A percentile compares a stretch with the other conserved stretches of the same genome.
Evolutionary conservation across 2,888 invertebrate genomes (phyloP).

Genomic region (Hydraecia micacea): DNA sequence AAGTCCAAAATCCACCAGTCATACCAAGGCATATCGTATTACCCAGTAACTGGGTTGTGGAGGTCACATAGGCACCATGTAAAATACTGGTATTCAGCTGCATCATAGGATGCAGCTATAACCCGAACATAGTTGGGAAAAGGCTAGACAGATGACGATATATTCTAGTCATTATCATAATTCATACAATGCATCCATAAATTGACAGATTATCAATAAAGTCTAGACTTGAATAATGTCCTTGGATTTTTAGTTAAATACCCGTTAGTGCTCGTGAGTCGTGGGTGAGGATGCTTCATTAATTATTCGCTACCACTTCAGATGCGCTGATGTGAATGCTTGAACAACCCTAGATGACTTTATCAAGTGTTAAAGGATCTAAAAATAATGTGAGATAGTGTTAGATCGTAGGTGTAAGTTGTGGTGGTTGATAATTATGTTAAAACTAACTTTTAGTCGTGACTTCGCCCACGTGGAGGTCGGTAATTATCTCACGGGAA

Average conservation of each 20-base stretch:
- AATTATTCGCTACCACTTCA: constrained; percentile 59
- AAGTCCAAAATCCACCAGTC: too few species aligned
- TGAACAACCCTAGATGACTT: constrained; percentile 18
- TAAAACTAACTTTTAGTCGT: not conserved
- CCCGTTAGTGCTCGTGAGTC: constrained; percentile 6
- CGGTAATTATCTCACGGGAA: not conserved
- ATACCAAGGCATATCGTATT: too few species aligned
- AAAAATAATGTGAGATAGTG: constrained; percentile 17
- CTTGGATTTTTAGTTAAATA: constrained; percentile 29
- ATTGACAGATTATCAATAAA: not conserved
- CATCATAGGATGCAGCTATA: too few species aligned
- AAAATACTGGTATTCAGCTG: too few species aligned
- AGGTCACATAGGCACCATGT: too few species aligned
- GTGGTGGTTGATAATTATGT: not conserved
- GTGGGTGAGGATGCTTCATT: constrained; percentile 53
- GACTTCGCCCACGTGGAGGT: not conserved
- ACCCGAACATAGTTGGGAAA: too few species aligned
- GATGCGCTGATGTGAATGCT: constrained; percentile 56
- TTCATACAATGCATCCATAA: not conserved
- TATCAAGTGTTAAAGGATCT: constrained; percentile 22
- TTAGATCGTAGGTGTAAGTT: not conserved
- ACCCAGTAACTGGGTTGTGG: too few species aligned
- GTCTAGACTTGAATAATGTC: constrained; percentile 40
- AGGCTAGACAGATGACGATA: too few species aligned
- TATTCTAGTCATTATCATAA: not conserved